Percentiles rank a stretch among this genome's conserved stretches.
Evolutionary conservation across 2,113 vertebrate species (phyloP).

Genomic region (Tragelaphus scriptus): DNA sequence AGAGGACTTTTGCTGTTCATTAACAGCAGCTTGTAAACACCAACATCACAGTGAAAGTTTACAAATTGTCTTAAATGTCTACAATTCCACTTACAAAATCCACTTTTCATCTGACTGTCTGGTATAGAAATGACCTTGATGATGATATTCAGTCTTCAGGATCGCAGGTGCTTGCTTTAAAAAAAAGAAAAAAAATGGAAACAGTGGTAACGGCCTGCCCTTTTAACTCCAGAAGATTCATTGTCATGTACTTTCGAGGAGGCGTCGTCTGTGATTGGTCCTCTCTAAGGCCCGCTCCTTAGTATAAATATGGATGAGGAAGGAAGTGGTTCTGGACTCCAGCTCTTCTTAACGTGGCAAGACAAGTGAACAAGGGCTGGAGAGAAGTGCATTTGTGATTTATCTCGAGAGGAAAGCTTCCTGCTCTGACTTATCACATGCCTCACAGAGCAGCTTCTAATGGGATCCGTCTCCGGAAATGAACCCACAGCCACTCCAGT

Average conservation of each 20-base stretch:
- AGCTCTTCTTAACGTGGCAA: background rate
- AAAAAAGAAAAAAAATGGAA: background rate
- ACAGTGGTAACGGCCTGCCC: background rate
- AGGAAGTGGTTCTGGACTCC: background rate
- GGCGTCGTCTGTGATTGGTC: background rate
- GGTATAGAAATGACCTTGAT: background rate
- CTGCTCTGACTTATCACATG: background rate
- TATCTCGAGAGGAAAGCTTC: background rate
- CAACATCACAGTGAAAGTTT: background rate
- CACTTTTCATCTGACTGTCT: background rate
- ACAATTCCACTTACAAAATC: background rate
- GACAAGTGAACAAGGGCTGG: background rate
- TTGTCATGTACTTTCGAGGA: background rate
- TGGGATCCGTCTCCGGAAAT: background rate
- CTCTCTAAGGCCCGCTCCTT: background rate
- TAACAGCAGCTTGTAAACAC: background rate
- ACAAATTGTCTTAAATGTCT: background rate
- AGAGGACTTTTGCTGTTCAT: background rate
- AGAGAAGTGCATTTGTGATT: constrained; percentile 12
- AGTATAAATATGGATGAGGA: background rate
- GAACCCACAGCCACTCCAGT: background rate
- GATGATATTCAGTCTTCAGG: background rate
- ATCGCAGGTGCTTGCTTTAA: background rate
- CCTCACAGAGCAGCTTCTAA: background rate
- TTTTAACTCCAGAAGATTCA: background rate